phyloP scores from a whole-genome alignment of 1,140 invertebrate genomes.

The Glomeris maerens region DNA sequence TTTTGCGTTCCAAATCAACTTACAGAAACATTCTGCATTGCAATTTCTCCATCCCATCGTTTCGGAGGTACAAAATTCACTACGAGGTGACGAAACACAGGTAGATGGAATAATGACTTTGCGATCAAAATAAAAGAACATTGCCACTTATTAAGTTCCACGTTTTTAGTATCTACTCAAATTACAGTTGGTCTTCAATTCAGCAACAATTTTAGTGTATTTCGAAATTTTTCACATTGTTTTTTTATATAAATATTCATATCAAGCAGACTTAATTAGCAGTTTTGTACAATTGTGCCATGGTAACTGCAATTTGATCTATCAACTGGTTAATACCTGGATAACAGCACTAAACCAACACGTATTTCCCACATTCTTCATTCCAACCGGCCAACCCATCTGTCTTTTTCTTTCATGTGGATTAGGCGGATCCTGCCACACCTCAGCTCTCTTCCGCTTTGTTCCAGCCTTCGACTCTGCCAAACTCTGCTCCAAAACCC shows the following conservation, averaged over 20 bases:
- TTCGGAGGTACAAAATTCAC: slow-evolving; percentile 28
- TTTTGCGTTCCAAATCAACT: background rate
- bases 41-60: slow-evolving; percentile 4
- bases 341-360: slow-evolving; percentile 42
- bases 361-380: slow-evolving; percentile 41
- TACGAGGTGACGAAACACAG: slow-evolving; percentile 32
- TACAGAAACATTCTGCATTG: background rate
- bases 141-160: background rate
- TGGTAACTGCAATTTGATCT: background rate
- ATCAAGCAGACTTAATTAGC: too few species aligned
- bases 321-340: slow-evolving; percentile 24
- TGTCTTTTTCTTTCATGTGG: slow-evolving; percentile 33
- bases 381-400: slow-evolving; percentile 34
- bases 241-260: too few species aligned
- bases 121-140: slow-evolving; percentile 17
- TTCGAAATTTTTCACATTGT: too few species aligned
- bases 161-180: background rate
- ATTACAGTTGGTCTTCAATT: background rate
- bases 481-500: slow-evolving; percentile 34
- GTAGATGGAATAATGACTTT: slow-evolving; percentile 35
- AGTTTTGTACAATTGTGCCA: background rate
- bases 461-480: slow-evolving; percentile 32
- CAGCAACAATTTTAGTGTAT: background rate
- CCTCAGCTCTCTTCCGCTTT: slow-evolving; percentile 30
- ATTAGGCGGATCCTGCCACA: slow-evolving; percentile 36